Conservation (phyloP, 2,888 invertebrate genomes). For the Escarpia spicata region DNA sequence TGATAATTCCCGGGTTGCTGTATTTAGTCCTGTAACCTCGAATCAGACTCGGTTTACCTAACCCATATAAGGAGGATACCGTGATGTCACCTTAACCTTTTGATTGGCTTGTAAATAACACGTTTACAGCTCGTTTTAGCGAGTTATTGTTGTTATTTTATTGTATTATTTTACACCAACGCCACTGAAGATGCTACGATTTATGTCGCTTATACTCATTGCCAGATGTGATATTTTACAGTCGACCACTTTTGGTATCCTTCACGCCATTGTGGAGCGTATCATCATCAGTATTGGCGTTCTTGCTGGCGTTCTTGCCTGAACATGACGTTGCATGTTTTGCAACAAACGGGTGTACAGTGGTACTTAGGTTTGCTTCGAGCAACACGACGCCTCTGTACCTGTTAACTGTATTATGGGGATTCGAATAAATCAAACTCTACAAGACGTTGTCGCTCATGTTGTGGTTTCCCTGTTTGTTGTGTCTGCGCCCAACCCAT, state of each 20-base stretch:
- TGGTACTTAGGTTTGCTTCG: neutral
- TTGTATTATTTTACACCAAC: neutral
- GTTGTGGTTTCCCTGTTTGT: neutral
- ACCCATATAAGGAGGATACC: neutral
- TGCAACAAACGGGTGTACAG: neutral
- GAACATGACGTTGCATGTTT: neutral
- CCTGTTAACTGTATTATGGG: neutral
- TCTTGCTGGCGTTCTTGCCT: neutral
- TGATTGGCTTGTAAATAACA: neutral
- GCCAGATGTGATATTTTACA: neutral
- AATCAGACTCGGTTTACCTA: neutral
- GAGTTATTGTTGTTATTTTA: neutral
- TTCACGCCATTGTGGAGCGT: neutral
- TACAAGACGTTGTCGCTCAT: neutral
- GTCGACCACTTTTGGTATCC: neutral
- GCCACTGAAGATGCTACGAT: neutral
- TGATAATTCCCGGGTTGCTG: neutral
- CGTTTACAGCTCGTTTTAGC: neutral
- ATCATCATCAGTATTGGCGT: neutral
- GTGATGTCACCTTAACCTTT: neutral
- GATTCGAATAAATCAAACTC: constrained; percentile 3
- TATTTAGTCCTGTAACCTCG: neutral
- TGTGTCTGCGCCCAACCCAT: neutral
- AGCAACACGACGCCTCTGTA: neutral
- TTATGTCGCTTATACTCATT: neutral